Conservation (phyloP, 1,140 invertebrate species). For the Atta texana region DNA sequence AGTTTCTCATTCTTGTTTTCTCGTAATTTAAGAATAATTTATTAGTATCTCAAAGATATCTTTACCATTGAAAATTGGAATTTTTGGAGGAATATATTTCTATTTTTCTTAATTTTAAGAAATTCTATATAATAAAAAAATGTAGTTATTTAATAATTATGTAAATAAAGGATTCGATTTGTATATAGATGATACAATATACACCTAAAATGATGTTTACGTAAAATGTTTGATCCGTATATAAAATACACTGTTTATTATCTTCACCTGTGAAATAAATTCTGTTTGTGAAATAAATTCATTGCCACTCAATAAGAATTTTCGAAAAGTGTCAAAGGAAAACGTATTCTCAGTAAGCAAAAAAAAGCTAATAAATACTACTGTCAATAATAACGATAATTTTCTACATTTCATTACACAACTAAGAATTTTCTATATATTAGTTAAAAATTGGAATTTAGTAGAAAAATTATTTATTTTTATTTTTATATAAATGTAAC, state of each 20-base stretch:
- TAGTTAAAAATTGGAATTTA: not conserved
- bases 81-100: not conserved
- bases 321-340: not conserved
- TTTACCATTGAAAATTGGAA: not conserved
- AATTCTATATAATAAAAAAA: not conserved
- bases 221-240: not conserved
- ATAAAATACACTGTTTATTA: not conserved
- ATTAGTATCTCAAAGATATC: not conserved
- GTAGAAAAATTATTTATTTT: not conserved
- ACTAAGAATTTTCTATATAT: not conserved
- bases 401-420: not conserved
- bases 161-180: not conserved
- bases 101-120: not conserved
- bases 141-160: not conserved
- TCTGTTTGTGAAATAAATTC: not conserved
- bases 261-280: not conserved
- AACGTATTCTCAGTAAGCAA: not conserved
- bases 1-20: not conserved
- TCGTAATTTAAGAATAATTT: conserved; percentile 29
- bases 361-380: not conserved
- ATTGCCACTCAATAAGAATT: conserved; percentile 11
- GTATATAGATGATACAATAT: conserved; percentile 3
- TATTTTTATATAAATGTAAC: not conserved
- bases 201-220: not conserved
- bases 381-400: not conserved